Percentiles rank a stretch among this genome's conserved stretches.
Conservation (phyloP, 2,113 vertebrate species). For the Acrocephalus arundinaceus region DNA sequence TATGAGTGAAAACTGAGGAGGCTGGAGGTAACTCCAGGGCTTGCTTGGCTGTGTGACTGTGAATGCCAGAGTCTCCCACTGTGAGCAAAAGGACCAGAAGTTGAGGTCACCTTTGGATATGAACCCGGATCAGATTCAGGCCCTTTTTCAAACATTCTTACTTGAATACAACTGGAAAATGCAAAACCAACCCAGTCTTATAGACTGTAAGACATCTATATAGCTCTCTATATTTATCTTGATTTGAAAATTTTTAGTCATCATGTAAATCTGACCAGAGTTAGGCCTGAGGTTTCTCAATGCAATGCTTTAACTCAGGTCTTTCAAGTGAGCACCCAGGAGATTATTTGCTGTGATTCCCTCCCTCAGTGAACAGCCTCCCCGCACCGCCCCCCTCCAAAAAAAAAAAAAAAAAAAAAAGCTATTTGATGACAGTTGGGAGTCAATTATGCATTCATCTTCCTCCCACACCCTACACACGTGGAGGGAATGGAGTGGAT, state of each 20-base stretch:
- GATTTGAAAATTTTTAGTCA: not conserved
- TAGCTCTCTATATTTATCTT: not conserved
- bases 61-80: not conserved
- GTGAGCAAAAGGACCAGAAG: not conserved
- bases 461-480: not conserved
- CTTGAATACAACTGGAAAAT: not conserved
- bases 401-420: not conserved
- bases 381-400: fast-evolving
- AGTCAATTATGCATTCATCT: not conserved
- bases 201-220: not conserved
- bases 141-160: not conserved
- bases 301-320: not conserved
- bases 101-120: not conserved
- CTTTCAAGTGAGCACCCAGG: not conserved
- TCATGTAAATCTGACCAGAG: not conserved
- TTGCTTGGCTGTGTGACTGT: not conserved
- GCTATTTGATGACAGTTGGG: not conserved
- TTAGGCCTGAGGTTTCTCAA: not conserved
- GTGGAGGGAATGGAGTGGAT: not conserved
- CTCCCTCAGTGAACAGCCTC: not conserved
- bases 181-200: not conserved
- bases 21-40: not conserved
- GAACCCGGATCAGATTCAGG: not conserved
- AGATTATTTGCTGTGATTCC: not conserved
- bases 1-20: not conserved